Percentiles rank a stretch among this genome's conserved stretches.
These are phyloP conservation scores for Malurus splendens DNA, from an alignment of 2,797 vertebrate genomes.

Conservation along the genomic window DNA sequence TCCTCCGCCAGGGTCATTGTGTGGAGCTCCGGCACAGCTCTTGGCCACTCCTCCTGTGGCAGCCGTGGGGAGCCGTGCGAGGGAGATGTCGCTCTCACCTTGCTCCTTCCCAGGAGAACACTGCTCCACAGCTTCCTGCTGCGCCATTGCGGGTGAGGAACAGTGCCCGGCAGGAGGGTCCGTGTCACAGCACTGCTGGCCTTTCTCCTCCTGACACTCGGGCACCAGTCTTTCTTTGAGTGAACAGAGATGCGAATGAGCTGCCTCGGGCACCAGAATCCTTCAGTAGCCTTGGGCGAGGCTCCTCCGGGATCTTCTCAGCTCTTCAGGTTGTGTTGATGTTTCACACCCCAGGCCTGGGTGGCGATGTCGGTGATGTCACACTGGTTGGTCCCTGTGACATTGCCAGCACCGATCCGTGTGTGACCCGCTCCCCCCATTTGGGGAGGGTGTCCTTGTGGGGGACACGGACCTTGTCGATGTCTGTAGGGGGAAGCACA, in stretches of 20 bases:
- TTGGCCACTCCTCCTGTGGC: fast-evolving
- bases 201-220: not conserved
- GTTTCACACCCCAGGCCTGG: fast-evolving
- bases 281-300: not conserved
- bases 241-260: not conserved
- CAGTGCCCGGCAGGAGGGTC: not conserved
- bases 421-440: fast-evolving
- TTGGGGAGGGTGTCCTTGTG: no score
- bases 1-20: not conserved
- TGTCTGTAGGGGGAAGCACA: not conserved
- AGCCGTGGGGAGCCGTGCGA: not conserved
- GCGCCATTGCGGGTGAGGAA: fast-evolving
- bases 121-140: fast-evolving
- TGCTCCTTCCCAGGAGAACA: not conserved
- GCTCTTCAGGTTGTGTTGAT: not conserved
- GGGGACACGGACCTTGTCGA: fast-evolving
- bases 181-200: not conserved
- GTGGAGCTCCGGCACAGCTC: not conserved
- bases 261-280: not conserved
- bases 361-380: not conserved
- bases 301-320: fast-evolving
- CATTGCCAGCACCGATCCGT: fast-evolving
- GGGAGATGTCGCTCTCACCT: not conserved
- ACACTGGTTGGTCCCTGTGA: fast-evolving
- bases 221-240: no score